phyloP scores from a whole-genome alignment of 2,888 invertebrate species.

The Carterocephalus palaemon region DNA sequence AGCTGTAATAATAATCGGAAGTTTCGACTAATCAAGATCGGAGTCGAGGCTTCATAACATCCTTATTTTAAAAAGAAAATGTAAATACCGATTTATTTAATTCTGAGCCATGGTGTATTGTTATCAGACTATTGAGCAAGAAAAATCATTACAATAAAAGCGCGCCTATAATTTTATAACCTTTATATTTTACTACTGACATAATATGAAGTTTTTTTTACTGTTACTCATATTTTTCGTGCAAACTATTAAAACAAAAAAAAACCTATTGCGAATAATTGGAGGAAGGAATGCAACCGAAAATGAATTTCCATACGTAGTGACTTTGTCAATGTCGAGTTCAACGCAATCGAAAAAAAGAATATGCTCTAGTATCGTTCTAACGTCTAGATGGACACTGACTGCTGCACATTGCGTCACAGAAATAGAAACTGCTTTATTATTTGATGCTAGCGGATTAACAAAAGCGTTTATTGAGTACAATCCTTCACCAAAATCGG shows the following conservation, averaged over 20 bases:
- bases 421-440: not conserved
- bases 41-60: too few relatives aligned
- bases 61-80: too few relatives aligned
- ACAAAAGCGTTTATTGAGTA: constrained; percentile 1
- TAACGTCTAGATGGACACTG: constrained; percentile 11
- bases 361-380: not conserved
- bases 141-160: too few relatives aligned
- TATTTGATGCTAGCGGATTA: not conserved
- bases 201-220: not conserved
- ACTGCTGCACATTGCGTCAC: constrained; percentile 13
- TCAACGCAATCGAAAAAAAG: not conserved
- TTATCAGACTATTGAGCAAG: too few relatives aligned
- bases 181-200: too few relatives aligned
- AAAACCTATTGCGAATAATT: not conserved
- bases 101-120: too few relatives aligned
- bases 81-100: too few relatives aligned
- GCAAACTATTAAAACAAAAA: not conserved
- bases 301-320: constrained; percentile 16
- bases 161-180: too few relatives aligned
- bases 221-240: not conserved
- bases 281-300: constrained; percentile 15
- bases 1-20: too few relatives aligned
- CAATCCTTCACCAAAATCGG: not conserved
- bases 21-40: too few relatives aligned
- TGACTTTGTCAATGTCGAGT: not conserved